These are phyloP conservation scores for Macaria notata DNA, from an alignment of 2,888 invertebrate genomes.

Conservation along the genomic window DNA sequence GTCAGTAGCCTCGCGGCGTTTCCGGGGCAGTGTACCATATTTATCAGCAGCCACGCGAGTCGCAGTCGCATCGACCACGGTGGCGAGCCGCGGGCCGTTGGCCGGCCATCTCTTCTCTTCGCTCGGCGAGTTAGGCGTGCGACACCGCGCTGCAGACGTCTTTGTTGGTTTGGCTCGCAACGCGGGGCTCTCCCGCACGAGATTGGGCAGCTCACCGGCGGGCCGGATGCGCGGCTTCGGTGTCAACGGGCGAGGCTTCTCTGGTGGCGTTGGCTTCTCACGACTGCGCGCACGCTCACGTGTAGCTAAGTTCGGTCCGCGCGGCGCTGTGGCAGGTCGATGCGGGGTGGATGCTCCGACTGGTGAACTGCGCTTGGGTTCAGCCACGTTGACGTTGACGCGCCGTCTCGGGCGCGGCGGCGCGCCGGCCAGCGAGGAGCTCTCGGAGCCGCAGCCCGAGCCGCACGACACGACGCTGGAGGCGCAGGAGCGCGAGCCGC, in stretches of 20 bases:
- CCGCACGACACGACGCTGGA: slow-evolving; percentile 90
- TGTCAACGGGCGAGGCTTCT: slow-evolving; percentile 71
- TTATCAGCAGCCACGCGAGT: slow-evolving; percentile 84
- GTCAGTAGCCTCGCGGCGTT: slow-evolving; percentile 84
- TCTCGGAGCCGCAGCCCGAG: slow-evolving; percentile 91
- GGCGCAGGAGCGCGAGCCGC: slow-evolving; percentile 87
- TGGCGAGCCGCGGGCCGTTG: slow-evolving; percentile 65
- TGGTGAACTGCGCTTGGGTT: slow-evolving; percentile 76
- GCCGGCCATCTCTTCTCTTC: slow-evolving; percentile 89
- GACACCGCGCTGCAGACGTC: slow-evolving; percentile 82
- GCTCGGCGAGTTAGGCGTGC: slow-evolving; percentile 84
- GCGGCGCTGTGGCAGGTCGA: slow-evolving; percentile 74
- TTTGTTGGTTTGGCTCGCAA: slow-evolving; percentile 74
- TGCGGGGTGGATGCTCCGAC: slow-evolving; percentile 75
- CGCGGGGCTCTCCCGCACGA: slow-evolving; percentile 74
- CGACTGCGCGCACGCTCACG: slow-evolving; percentile 83
- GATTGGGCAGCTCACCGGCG: slow-evolving; percentile 78
- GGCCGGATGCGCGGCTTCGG: slow-evolving; percentile 75
- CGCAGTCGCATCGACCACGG: slow-evolving; percentile 57
- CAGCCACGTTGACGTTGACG: slow-evolving; percentile 82
- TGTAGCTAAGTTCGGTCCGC: slow-evolving; percentile 76
- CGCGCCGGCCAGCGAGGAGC: slow-evolving; percentile 85
- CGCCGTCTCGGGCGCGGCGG: slow-evolving; percentile 77
- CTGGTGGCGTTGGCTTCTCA: slow-evolving; percentile 80
- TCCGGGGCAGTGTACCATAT: slow-evolving; percentile 90